Conservation (phyloP, 2,888 invertebrate genomes). For the Protonemura montana region DNA sequence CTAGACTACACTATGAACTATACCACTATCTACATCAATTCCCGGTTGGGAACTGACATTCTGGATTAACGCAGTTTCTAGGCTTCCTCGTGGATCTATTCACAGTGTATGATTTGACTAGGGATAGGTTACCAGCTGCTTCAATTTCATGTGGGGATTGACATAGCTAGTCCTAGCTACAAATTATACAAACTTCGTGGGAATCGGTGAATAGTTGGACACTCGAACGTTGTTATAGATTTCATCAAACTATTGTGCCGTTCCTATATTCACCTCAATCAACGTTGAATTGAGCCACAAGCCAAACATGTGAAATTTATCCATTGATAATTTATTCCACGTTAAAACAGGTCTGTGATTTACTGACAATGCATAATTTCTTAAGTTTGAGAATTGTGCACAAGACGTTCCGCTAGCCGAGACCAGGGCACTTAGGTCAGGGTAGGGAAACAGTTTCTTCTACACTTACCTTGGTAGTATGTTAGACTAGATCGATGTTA, state of each 20-base stretch:
- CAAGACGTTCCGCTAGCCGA: too few species aligned
- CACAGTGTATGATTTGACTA: background rate
- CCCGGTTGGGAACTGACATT: background rate
- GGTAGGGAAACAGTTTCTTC: background rate
- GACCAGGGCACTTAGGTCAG: too few species aligned
- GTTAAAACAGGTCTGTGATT: background rate
- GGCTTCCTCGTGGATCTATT: background rate
- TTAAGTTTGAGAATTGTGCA: background rate
- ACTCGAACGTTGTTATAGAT: background rate
- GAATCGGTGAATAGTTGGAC: background rate
- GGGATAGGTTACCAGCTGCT: background rate
- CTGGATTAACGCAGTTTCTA: background rate
- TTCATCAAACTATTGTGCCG: constrained; percentile 12
- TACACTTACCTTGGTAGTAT: background rate
- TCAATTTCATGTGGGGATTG: background rate
- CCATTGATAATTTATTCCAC: background rate
- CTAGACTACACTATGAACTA: too few species aligned
- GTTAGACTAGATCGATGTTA: background rate
- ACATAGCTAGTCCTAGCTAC: background rate
- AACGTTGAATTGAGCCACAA: background rate
- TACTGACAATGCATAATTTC: background rate
- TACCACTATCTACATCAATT: too few species aligned
- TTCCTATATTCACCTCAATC: background rate
- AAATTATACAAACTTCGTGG: background rate
- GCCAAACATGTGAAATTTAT: background rate